phyloP scores from a whole-genome alignment of 2,888 invertebrate genomes.

The Leptinotarsa rubiginosa region DNA sequence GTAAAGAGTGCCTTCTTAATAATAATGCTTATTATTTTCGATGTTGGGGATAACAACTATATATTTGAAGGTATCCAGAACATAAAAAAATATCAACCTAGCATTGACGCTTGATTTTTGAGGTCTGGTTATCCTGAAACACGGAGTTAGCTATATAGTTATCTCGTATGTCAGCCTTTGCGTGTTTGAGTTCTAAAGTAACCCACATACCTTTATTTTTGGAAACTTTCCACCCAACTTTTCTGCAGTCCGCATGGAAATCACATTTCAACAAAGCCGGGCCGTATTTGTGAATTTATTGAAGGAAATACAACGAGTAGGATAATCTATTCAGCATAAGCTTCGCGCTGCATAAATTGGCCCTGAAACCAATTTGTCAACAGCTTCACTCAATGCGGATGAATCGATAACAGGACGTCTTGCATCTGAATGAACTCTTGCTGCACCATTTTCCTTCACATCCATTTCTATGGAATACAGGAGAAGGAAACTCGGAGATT shows the following conservation, averaged over 20 bases:
- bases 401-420: slow-evolving; percentile 9
- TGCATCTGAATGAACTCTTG: slow-evolving; percentile 5
- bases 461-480: not conserved
- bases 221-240: not conserved
- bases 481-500: not conserved
- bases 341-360: slow-evolving; percentile 10
- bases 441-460: not conserved
- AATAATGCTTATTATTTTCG: too few relatives aligned
- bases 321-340: slow-evolving; percentile 14
- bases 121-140: too few relatives aligned
- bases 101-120: too few relatives aligned
- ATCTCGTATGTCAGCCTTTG: too few relatives aligned
- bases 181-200: too few relatives aligned
- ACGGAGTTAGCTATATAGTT: too few relatives aligned
- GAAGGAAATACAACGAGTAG: slow-evolving; percentile 4
- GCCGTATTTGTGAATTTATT: slow-evolving; percentile 5
- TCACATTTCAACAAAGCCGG: slow-evolving; percentile 5
- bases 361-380: slow-evolving; percentile 17
- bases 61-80: too few relatives aligned
- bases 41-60: too few relatives aligned
- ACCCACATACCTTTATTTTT: not conserved
- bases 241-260: not conserved
- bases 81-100: too few relatives aligned
- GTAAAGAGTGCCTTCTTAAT: too few relatives aligned
- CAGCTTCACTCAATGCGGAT: slow-evolving; percentile 9